phyloP scores from a whole-genome alignment of 2,113 vertebrate genomes.

The Catagonus wagneri region DNA sequence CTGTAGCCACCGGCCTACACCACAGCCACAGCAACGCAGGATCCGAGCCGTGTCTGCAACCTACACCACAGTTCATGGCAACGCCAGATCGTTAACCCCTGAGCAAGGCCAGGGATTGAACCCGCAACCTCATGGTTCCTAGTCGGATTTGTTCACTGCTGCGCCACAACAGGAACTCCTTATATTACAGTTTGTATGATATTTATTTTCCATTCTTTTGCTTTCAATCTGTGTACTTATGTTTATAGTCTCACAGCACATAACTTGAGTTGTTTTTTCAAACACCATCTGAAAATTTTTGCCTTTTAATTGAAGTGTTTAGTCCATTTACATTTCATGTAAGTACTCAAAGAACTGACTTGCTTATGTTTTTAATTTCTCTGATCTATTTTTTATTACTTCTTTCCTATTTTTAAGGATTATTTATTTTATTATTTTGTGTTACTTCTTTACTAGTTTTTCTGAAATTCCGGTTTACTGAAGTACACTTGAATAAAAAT shows the following conservation, averaged over 20 bases:
- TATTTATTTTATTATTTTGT: neutral
- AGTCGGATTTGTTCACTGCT: too few species aligned
- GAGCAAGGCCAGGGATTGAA: too few species aligned
- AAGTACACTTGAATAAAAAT: neutral
- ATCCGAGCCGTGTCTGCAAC: too few species aligned
- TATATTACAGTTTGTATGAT: neutral
- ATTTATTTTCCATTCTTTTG: neutral
- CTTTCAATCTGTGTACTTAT: neutral
- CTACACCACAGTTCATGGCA: too few species aligned
- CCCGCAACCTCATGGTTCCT: too few species aligned
- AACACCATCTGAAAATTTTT: neutral
- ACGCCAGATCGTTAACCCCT: too few species aligned
- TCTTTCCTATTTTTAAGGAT: neutral
- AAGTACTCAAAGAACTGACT: neutral
- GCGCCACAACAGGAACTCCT: too few species aligned
- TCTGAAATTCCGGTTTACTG: neutral
- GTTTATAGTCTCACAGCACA: neutral
- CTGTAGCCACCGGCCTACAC: too few species aligned
- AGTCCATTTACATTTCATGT: neutral
- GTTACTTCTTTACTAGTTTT: neutral
- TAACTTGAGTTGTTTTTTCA: neutral
- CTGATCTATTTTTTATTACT: neutral
- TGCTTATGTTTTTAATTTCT: neutral
- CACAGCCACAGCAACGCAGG: too few species aligned
- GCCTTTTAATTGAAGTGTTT: neutral